Evolutionary conservation across 2,888 invertebrate species (phyloP).

Genomic region (Xylocampa areola): DNA sequence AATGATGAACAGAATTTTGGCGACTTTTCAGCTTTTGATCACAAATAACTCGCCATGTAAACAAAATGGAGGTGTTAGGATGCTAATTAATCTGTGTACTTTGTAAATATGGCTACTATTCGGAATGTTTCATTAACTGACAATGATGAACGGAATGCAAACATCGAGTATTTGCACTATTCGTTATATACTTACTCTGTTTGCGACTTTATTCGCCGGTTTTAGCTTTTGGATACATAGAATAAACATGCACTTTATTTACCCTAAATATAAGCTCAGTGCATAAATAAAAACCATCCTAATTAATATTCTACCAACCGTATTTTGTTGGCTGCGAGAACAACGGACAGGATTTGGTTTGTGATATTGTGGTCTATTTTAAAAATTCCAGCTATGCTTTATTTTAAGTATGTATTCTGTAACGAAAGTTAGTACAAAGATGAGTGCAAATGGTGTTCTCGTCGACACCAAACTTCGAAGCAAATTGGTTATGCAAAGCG

Average conservation of each 20-base stretch:
- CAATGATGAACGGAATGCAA: conserved; percentile 3
- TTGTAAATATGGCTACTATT: conserved; percentile 14
- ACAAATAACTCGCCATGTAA: conserved; percentile 29
- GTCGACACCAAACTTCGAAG: conserved; percentile 55
- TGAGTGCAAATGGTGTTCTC: conserved; percentile 44
- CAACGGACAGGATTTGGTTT: too few species aligned
- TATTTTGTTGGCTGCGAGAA: too few species aligned
- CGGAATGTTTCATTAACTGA: conserved; percentile 22
- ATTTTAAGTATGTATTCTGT: conserved; percentile 27
- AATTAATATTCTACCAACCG: too few species aligned
- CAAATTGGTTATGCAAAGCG: conserved; percentile 70
- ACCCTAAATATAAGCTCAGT: too few species aligned
- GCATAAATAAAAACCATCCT: too few species aligned
- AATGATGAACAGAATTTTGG: conserved; percentile 46
- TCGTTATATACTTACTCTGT: too few species aligned
- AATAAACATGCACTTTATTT: too few species aligned
- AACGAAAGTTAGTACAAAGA: conserved; percentile 41
- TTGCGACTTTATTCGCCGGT: too few species aligned
- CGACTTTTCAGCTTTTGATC: conserved; percentile 34
- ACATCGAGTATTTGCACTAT: neutral
- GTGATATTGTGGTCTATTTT: conserved; percentile 8
- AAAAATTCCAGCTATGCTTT: conserved; percentile 9
- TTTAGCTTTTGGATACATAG: too few species aligned
- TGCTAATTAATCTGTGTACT: conserved; percentile 31
- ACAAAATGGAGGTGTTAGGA: conserved; percentile 14